These are phyloP conservation scores for Ectemnius cavifrons DNA, from an alignment of 2,888 invertebrate genomes.

Conservation along the genomic window DNA sequence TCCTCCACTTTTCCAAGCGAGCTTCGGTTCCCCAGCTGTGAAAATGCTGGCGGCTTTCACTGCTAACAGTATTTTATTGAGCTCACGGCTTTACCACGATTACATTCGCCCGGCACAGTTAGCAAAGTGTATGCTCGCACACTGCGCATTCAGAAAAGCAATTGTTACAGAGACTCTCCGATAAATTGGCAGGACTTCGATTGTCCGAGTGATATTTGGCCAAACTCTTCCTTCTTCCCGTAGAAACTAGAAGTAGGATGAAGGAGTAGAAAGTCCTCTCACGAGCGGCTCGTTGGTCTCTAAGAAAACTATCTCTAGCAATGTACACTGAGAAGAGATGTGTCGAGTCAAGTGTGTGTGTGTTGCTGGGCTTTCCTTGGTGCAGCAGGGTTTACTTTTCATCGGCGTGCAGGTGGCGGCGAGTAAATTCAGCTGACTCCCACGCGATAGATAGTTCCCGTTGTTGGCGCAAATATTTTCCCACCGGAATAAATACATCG, in stretches of 20 bases:
- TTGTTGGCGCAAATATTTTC: constrained; percentile 2
- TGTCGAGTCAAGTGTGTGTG: neutral
- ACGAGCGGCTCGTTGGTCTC: no score
- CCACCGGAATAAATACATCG: neutral
- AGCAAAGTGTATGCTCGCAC: no score
- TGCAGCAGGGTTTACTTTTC: constrained; percentile 19
- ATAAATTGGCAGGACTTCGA: no score
- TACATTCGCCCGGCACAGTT: no score
- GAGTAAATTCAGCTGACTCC: constrained; percentile 11
- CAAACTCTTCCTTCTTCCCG: no score
- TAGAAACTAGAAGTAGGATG: no score
- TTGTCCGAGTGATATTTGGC: no score
- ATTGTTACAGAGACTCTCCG: no score
- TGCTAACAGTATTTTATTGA: constrained; percentile 8
- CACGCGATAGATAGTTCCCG: neutral
- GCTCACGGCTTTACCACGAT: constrained; percentile 14
- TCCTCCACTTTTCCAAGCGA: no score
- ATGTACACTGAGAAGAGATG: neutral
- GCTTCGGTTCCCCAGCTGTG: neutral
- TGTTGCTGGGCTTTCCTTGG: neutral
- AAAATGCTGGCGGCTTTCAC: neutral
- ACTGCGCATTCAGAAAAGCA: no score
- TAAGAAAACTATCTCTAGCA: no score
- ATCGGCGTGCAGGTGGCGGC: constrained; percentile 7
- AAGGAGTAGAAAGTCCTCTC: no score